These are phyloP conservation scores for Dolichoris vasculosae DNA, from an alignment of 1,140 invertebrate species.

Conservation along the genomic window DNA sequence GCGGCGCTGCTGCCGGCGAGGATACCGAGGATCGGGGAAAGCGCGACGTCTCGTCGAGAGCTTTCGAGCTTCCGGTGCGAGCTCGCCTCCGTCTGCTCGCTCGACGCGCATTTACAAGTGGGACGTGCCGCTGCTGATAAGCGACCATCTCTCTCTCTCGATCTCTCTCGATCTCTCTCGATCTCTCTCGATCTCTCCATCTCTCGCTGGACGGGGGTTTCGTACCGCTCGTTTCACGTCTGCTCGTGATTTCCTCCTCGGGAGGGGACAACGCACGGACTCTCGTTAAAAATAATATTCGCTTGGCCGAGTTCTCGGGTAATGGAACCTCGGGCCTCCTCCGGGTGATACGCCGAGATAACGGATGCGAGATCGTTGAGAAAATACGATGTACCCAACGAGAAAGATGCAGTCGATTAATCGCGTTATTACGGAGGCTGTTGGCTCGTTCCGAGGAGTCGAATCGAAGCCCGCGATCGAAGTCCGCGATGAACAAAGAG, in stretches of 20 bases:
- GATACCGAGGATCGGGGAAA: not conserved
- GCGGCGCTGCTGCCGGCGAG: not conserved
- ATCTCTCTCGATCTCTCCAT: no score
- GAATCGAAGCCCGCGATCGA: no score
- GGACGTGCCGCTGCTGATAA: not conserved
- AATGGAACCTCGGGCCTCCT: not conserved
- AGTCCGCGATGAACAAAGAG: no score
- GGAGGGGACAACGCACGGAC: not conserved
- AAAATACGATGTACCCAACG: not conserved
- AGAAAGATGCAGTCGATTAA: not conserved
- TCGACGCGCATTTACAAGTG: not conserved
- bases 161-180: no score
- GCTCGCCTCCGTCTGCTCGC: not conserved
- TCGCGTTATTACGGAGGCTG: not conserved
- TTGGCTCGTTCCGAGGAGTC: not conserved
- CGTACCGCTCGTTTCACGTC: no score
- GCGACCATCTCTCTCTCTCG: no score
- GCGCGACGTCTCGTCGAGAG: not conserved
- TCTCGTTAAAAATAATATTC: no score
- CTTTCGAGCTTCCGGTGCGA: not conserved
- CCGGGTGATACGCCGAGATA: not conserved
- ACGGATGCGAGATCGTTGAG: not conserved
- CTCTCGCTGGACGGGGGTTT: not conserved
- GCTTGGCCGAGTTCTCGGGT: no score
- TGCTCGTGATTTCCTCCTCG: not conserved